A percentile compares a stretch with the other conserved stretches of the same genome.
These are phyloP conservation scores for Drosophila erecta DNA, from an alignment of 1,140 invertebrate species.

Conservation along the genomic window DNA sequence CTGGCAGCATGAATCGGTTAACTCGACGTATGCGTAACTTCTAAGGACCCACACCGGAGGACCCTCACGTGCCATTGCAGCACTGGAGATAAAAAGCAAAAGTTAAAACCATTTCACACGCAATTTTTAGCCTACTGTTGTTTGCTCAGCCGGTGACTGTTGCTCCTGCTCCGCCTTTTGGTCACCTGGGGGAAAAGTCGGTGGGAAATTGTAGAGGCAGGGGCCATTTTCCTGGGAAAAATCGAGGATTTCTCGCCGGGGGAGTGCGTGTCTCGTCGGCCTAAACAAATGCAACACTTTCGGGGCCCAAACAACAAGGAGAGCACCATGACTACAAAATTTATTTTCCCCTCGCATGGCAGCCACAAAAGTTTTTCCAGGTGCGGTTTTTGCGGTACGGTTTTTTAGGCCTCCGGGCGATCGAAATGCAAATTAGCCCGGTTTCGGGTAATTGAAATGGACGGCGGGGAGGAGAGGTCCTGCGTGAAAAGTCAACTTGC, in stretches of 20 bases:
- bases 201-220: not conserved
- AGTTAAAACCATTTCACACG: constrained; percentile 82
- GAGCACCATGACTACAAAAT: constrained; percentile 64
- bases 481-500: constrained; percentile 31
- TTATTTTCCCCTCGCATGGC: constrained; percentile 54
- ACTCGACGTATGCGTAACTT: constrained; percentile 76
- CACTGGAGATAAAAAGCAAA: constrained; percentile 79
- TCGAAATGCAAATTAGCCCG: constrained; percentile 68
- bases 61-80: constrained; percentile 65
- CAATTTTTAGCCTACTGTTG: constrained; percentile 73
- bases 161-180: constrained; percentile 43
- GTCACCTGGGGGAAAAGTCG: constrained; percentile 58
- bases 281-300: constrained; percentile 82
- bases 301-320: constrained; percentile 41
- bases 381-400: constrained; percentile 53
- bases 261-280: constrained; percentile 55
- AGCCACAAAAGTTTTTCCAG: constrained; percentile 53
- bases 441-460: constrained; percentile 34
- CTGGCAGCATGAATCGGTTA: constrained; percentile 17
- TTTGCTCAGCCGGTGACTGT: constrained; percentile 41
- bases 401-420: constrained; percentile 54
- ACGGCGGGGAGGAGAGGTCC: constrained; percentile 1
- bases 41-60: constrained; percentile 45
- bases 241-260: not conserved
- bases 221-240: constrained; percentile 1